phyloP scores from a whole-genome alignment of 2,888 invertebrate species.

The Dendrolimus houi region DNA sequence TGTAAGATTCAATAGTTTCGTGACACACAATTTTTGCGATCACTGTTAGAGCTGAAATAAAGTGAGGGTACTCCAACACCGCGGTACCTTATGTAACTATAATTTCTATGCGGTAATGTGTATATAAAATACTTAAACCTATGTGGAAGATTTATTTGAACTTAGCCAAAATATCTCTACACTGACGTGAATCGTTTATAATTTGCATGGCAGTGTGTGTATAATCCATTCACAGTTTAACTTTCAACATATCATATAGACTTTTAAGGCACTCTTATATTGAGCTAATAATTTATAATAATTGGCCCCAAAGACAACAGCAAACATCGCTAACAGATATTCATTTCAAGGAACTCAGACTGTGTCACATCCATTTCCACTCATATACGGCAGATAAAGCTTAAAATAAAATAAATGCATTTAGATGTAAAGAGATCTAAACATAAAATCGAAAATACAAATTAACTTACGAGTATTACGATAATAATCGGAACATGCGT shows the following conservation, averaged over 20 bases:
- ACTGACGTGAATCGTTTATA: constrained; percentile 15
- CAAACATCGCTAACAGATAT: constrained; percentile 36
- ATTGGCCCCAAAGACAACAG: constrained; percentile 54
- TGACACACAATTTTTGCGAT: too few relatives aligned
- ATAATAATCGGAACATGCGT: constrained; percentile 74
- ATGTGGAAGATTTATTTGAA: constrained; percentile 62
- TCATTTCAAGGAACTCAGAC: constrained; percentile 53
- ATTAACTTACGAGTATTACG: constrained; percentile 75
- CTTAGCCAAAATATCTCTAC: constrained; percentile 28
- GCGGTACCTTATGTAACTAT: constrained; percentile 43
- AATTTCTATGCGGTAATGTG: constrained; percentile 72
- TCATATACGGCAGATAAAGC: constrained; percentile 40
- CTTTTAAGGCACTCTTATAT: constrained; percentile 52
- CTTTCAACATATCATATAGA: constrained; percentile 32
- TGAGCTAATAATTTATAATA: constrained; percentile 31
- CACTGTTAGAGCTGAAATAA: constrained; percentile 17
- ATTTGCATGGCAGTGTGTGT: constrained; percentile 37
- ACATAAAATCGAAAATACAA: constrained; percentile 62
- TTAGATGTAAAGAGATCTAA: constrained; percentile 75
- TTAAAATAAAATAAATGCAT: constrained; percentile 69
- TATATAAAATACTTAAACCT: constrained; percentile 62
- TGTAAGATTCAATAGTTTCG: too few relatives aligned
- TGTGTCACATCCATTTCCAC: constrained; percentile 35
- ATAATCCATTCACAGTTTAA: constrained; percentile 7
- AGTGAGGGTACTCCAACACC: constrained; percentile 33